These are phyloP conservation scores for Eurypyga helias DNA, from an alignment of 2,113 vertebrate genomes.

Conservation along the genomic window DNA sequence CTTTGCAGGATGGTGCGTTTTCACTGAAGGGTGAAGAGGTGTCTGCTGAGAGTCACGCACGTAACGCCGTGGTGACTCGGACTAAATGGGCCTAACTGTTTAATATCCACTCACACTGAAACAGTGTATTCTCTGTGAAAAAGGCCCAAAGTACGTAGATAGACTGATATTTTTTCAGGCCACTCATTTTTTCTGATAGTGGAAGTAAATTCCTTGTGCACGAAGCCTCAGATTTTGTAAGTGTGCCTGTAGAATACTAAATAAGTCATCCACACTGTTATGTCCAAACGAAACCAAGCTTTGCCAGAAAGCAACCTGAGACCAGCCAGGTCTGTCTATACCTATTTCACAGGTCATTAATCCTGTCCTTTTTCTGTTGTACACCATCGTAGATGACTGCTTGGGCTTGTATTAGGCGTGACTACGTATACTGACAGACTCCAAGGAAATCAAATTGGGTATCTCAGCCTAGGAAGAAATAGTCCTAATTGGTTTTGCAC, in stretches of 20 bases:
- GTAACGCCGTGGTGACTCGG: neutral
- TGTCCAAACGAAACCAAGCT: neutral
- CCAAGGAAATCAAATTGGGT: neutral
- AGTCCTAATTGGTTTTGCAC: neutral
- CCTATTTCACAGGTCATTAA: constrained; percentile 39
- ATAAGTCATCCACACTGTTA: neutral
- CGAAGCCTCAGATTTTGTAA: neutral
- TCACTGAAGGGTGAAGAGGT: neutral
- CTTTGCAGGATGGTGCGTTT: neutral
- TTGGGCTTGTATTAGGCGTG: neutral
- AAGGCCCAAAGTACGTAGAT: neutral
- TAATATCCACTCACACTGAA: neutral
- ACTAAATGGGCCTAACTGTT: neutral
- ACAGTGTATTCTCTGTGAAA: neutral
- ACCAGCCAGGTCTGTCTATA: neutral
- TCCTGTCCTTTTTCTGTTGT: neutral
- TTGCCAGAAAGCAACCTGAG: neutral
- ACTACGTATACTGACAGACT: neutral
- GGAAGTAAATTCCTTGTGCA: neutral
- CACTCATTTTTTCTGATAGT: neutral
- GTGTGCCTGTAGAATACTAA: neutral
- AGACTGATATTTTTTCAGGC: neutral
- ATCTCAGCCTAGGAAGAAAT: neutral
- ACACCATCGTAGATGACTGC: neutral
- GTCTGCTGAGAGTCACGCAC: neutral